Base-by-base conservation (phyloP, 1,140 invertebrate species). In the Aphaenogaster rudis region DNA sequence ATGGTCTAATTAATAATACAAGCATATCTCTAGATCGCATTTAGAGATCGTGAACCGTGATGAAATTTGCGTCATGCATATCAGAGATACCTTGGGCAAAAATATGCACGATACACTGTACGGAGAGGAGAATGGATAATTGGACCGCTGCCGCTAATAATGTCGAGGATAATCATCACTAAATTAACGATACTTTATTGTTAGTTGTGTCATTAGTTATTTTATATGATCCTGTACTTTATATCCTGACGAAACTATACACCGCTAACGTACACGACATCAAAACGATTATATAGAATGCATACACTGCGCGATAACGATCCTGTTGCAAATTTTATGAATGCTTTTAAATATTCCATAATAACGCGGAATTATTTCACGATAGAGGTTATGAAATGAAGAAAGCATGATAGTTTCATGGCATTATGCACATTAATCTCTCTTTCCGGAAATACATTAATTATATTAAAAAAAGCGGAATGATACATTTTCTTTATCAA, bases 151-250 rank as follows among this genome's bases (percentile, higher is more conserved):
- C 7, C n/a, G 54, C 33, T 88, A 88, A 76, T 88, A 69, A 88
- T 28, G 28, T 84, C 79, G 42, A n/a, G 50, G 87, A 72, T 88
- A 88, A 88, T 87, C 74, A 69, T 79, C 63, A 66, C 71, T 76
- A 67, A 74, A 89, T 81, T 79, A 81, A 86, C 69, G 66, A 64
- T 87, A 72, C 67, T 79, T 82, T 67, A 87, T 91, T 89, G 64
- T 89, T 89, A 90, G 90, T 87, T 87, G 82, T 54, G 86, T 88
- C 89, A 76, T 74, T 57, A 90, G 79, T 88, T 90, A 88, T 69
- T 89, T 90, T 61, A 84, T 61, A 76, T 11, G 80, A 84, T 82
- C 52, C 67, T 48, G 67, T 54, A 82, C 42, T 61, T 82, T 36
- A 21, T 64, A 80, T 3, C 9, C 15, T 48, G 17, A 54, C 54